Evolutionary conservation across 2,888 invertebrate genomes (phyloP).

Genomic region (Eupithecia dodoneata): DNA sequence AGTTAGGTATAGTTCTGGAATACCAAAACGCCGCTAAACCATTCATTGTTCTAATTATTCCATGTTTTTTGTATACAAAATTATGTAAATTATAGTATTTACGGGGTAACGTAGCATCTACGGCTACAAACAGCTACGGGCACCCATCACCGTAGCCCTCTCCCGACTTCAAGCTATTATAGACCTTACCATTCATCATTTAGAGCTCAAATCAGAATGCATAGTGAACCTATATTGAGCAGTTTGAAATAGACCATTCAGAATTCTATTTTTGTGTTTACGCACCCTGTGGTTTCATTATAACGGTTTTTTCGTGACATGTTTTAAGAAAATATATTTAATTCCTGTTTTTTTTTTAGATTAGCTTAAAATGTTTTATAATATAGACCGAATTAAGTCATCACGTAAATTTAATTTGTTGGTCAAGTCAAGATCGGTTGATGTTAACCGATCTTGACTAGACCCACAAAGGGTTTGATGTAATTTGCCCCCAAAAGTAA

Average conservation of each 20-base stretch:
- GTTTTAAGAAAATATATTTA: neutral
- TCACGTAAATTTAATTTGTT: no score
- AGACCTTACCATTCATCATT: constrained; percentile 44
- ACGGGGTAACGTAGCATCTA: constrained; percentile 45
- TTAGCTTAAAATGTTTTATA: neutral
- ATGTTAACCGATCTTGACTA: no score
- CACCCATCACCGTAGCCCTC: constrained; percentile 48
- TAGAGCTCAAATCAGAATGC: constrained; percentile 51
- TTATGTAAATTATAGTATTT: constrained; percentile 23
- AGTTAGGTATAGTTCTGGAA: neutral
- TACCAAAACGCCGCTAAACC: neutral
- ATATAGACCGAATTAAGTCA: neutral
- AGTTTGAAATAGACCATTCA: constrained; percentile 49
- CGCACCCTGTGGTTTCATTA: neutral
- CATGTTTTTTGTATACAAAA: neutral
- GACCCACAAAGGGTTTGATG: neutral
- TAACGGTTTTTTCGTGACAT: neutral
- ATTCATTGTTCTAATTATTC: neutral
- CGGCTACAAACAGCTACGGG: constrained; percentile 58
- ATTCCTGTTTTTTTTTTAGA: neutral
- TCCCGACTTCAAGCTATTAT: constrained; percentile 46
- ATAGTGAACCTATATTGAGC: constrained; percentile 43
- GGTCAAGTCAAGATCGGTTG: no score
- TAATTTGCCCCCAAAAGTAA: neutral
- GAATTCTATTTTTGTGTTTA: constrained; percentile 36